Evolutionary conservation across 2,797 vertebrate genomes (phyloP).

Genomic region (Prionace glauca): DNA sequence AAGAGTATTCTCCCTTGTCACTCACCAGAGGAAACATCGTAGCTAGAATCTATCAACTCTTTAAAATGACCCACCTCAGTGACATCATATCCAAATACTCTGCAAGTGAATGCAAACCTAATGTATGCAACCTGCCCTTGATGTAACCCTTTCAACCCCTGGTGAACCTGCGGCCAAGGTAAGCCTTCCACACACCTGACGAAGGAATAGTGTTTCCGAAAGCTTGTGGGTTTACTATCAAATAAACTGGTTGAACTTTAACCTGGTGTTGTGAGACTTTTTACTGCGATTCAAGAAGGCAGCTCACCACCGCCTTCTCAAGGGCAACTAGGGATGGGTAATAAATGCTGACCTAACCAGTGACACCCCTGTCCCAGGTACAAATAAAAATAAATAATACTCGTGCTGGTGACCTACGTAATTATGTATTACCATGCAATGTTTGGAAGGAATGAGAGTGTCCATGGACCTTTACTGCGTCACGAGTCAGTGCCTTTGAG

Average conservation of each 20-base stretch:
- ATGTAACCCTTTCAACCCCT: neutral
- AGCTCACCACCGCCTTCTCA: no score
- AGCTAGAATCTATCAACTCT: no score
- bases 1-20: neutral
- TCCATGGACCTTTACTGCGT: neutral
- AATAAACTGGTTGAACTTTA: no score
- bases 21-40: neutral
- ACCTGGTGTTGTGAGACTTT: no score
- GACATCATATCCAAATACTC: neutral
- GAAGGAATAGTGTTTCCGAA: no score
- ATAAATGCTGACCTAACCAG: no score
- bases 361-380: no score
- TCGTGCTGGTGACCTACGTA: neutral
- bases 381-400: neutral
- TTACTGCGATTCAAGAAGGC: no score
- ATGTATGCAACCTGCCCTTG: neutral
- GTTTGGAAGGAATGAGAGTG: neutral
- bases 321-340: no score
- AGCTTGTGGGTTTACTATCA: no score
- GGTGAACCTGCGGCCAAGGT: neutral
- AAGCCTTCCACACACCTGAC: no score
- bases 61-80: neutral
- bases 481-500: neutral
- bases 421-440: neutral
- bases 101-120: neutral